Conservation (phyloP, 2,888 invertebrate genomes). For the Blastobasis adustella region DNA sequence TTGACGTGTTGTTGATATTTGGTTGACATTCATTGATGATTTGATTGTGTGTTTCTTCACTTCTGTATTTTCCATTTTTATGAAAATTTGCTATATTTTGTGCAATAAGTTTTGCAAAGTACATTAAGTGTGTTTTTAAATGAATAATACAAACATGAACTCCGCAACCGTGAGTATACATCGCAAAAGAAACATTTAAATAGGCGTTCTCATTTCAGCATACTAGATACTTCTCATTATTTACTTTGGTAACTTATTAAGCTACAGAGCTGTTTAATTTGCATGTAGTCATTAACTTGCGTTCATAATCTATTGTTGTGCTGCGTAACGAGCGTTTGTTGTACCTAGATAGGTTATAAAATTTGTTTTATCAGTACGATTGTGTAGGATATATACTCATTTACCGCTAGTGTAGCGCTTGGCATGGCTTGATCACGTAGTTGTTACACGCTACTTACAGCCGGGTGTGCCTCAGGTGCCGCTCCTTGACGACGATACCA, state of each 20-base stretch:
- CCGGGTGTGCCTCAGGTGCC: conserved; percentile 83
- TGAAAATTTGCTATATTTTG: too few relatives aligned
- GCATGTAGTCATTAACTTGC: conserved; percentile 13
- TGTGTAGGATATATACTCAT: not conserved
- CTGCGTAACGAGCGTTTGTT: not conserved
- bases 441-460: conserved; percentile 57
- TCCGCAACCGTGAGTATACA: conserved; percentile 60
- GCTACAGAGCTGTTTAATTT: conserved; percentile 24
- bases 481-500: conserved; percentile 88
- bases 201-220: not conserved
- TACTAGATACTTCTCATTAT: not conserved
- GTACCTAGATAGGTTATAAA: conserved; percentile 4
- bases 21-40: too few relatives aligned
- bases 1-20: too few relatives aligned
- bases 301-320: conserved; percentile 1
- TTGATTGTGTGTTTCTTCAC: too few relatives aligned
- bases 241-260: too few relatives aligned
- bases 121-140: conserved; percentile 7
- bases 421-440: conserved; percentile 70
- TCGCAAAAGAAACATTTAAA: not conserved
- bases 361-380: not conserved
- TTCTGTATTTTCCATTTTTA: too few relatives aligned
- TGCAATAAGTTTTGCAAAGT: too few relatives aligned
- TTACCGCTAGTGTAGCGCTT: conserved; percentile 32
- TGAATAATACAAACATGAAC: conserved; percentile 55